Base-by-base conservation (phyloP, 2,797 vertebrate species). In the Syngnathus rostellatus region DNA sequence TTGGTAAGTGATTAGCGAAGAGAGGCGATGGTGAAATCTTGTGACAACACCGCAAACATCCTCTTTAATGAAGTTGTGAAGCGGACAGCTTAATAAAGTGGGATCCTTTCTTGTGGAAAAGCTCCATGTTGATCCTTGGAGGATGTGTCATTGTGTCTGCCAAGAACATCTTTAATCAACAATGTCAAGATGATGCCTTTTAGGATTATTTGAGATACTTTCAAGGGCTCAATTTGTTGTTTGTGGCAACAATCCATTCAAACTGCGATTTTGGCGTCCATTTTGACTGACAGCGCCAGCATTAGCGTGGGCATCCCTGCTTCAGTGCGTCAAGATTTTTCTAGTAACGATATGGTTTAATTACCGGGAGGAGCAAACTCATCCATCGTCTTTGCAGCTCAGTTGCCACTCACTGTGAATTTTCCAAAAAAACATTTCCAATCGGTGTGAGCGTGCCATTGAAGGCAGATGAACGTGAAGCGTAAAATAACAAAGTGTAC, bases 401-500 rank as follows among this genome's bases (percentile, higher is more conserved):
- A 2, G 48, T 50, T 6, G 48, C 17, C 48, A 19, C 48, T 2
- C 48, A 50, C 6, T 7, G 17, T 19, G 48, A 8, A 8, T 53
- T 23, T 53, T 11, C 9, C 46, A 1, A 21, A 21, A 51, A 53
- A 21, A 21, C 50, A n/a, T 53, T n/a, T 21, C 50, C n/a, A 21
- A 21, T 21, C n/a, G 50, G 2, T 21, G n/a, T 53, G 50, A 53
- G 57, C n/a, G 4, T 80, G 76, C 83, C 76, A 72, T 80, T 80
- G 73, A 81, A 79, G 78, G 77, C 76, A 77, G 66, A 12, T 70
- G 77, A 72, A 83, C 81, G 68, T 73, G 77, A 72, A 73, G 80
- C 77, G 68, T 81, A 70, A 83, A 78, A 83, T 83, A 71, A 78
- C 81, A 83, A 55, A 81, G 76, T 79, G 76, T 77, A 83, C 74